Percentiles rank a stretch among this genome's conserved stretches.
These are phyloP conservation scores for Agonum fuliginosum DNA, from an alignment of 2,888 invertebrate species.

Conservation along the genomic window DNA sequence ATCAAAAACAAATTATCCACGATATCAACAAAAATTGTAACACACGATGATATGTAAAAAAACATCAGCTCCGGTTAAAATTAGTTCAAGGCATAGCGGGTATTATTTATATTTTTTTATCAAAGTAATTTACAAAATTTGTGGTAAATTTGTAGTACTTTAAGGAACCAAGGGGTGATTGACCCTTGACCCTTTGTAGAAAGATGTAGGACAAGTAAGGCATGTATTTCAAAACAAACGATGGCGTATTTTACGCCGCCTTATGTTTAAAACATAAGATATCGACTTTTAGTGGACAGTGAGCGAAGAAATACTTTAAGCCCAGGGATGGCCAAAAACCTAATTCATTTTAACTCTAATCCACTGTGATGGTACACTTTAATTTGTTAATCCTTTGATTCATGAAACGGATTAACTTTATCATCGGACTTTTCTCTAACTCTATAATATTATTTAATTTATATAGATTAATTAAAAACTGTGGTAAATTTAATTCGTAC, in stretches of 20 bases:
- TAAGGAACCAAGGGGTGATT: conserved; percentile 37
- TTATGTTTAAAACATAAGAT: conserved; percentile 57
- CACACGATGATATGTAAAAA: background rate
- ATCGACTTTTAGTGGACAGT: conserved; percentile 37
- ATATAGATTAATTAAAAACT: no score
- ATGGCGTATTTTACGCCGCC: conserved; percentile 44
- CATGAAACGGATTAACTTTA: no score
- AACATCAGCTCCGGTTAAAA: no score
- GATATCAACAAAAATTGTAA: background rate
- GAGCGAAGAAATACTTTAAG: conserved; percentile 31
- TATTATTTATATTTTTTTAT: background rate
- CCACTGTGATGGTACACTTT: no score
- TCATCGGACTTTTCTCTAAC: no score
- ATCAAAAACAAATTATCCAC: background rate
- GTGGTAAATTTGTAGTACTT: no score
- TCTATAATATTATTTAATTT: no score
- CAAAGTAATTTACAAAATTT: conserved; percentile 5
- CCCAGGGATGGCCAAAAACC: no score
- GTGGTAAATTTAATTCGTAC: no score
- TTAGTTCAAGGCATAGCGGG: background rate
- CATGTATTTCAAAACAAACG: conserved; percentile 52
- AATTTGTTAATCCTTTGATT: no score
- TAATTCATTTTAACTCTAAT: no score
- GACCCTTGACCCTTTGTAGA: conserved; percentile 26
- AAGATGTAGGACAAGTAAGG: conserved; percentile 47